phyloP scores from a whole-genome alignment of 2,888 invertebrate species.

The Lycocerus yunnanus region DNA sequence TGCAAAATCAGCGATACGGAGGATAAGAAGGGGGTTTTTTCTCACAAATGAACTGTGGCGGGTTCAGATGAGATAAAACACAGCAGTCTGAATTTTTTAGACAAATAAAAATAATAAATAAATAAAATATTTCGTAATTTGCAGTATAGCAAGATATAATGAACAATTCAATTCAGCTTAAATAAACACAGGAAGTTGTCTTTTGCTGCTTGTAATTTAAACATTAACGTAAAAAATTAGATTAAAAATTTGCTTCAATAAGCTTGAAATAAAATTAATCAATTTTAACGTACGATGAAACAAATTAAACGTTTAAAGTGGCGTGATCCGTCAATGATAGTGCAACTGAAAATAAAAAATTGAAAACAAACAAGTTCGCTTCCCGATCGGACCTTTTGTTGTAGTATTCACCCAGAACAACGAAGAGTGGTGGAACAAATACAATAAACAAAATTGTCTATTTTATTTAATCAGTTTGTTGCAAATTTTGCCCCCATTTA shows the following conservation, averaged over 20 bases:
- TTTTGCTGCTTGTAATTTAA: not conserved
- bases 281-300: not conserved
- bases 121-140: not conserved
- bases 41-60: not conserved
- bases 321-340: not conserved
- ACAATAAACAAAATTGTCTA: too few species aligned
- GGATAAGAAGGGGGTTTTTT: not conserved
- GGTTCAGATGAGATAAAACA: not conserved
- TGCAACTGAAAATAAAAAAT: not conserved
- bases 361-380: not conserved
- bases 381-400: too few species aligned
- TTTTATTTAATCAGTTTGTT: too few species aligned
- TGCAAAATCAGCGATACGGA: not conserved
- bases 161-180: not conserved
- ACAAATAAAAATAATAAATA: not conserved
- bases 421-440: not conserved
- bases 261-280: not conserved
- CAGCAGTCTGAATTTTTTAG: not conserved
- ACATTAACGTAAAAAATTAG: not conserved
- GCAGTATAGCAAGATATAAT: not conserved
- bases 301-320: not conserved
- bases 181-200: not conserved
- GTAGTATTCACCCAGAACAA: too few species aligned
- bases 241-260: not conserved
- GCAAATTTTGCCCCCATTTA: too few species aligned